A percentile compares a stretch with the other conserved stretches of the same genome.
Conservation (phyloP, 2,888 invertebrate genomes). For the Herminia tarsipennalis region DNA sequence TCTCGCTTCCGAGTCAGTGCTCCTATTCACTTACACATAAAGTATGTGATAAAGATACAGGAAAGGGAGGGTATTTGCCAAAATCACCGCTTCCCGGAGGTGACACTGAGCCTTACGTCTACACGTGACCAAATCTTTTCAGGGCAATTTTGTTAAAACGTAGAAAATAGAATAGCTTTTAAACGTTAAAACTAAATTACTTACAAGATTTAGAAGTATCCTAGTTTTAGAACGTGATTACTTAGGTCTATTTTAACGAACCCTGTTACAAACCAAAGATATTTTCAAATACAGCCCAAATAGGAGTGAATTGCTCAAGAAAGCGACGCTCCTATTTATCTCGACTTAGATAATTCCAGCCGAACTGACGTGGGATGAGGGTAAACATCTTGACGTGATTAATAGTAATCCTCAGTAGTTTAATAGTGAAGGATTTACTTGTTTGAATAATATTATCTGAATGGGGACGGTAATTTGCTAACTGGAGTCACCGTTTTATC, state of each 20-base stretch:
- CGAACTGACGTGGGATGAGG: constrained; percentile 78
- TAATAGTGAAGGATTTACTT: constrained; percentile 77
- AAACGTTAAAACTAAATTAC: no score
- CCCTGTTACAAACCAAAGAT: constrained; percentile 57
- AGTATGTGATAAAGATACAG: no score
- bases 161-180: no score
- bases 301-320: constrained; percentile 57
- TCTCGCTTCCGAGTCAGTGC: no score
- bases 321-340: constrained; percentile 73
- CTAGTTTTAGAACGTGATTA: no score
- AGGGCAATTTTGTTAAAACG: no score
- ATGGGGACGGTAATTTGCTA: constrained; percentile 58
- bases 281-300: constrained; percentile 60
- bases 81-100: no score
- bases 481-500: constrained; percentile 31
- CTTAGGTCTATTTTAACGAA: constrained; percentile 50
- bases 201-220: no score
- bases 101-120: no score
- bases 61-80: no score
- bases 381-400: constrained; percentile 83
- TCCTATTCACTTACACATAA: no score
- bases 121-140: no score
- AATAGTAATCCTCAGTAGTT: constrained; percentile 80
- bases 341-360: constrained; percentile 76
- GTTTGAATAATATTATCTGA: constrained; percentile 72